phyloP scores from a whole-genome alignment of 2,797 vertebrate genomes.

The Enteromius argenteus region DNA sequence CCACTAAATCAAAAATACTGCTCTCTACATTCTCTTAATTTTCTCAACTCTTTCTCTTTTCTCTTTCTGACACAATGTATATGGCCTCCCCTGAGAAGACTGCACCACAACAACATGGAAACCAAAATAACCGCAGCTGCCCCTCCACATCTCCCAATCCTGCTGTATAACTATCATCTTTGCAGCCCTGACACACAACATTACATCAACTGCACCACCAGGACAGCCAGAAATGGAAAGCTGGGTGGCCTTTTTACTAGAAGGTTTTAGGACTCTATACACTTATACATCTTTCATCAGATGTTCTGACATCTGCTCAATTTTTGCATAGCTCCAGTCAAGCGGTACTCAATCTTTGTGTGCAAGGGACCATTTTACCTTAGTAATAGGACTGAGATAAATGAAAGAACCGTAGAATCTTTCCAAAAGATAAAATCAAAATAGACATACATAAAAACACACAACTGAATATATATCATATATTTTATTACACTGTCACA shows the following conservation, averaged over 20 bases:
- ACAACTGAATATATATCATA: too few relatives aligned
- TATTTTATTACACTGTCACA: background rate
- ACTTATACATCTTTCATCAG: constrained; percentile 61
- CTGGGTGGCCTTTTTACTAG: constrained; percentile 67
- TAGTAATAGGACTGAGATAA: background rate
- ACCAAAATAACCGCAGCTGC: constrained; percentile 81
- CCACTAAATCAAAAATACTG: background rate
- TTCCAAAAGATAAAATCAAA: too few relatives aligned
- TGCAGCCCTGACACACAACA: constrained; percentile 41
- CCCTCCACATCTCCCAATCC: constrained; percentile 62
- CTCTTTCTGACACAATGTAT: constrained; percentile 35
- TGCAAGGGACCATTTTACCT: constrained; percentile 9
- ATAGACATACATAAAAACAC: too few relatives aligned
- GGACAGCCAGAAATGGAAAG: constrained; percentile 36
- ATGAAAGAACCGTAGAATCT: background rate
- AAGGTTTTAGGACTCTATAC: constrained; percentile 61
- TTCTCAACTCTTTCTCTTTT: background rate
- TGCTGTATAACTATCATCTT: constrained; percentile 58
- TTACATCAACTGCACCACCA: constrained; percentile 54
- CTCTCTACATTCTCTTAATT: background rate
- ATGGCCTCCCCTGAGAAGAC: constrained; percentile 60
- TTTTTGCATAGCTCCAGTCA: constrained; percentile 45
- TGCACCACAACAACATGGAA: constrained; percentile 67
- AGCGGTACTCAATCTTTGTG: constrained; percentile 17
- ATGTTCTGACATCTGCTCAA: constrained; percentile 67